phyloP scores from a whole-genome alignment of 2,888 invertebrate genomes.

The Temnothorax unifasciatus region DNA sequence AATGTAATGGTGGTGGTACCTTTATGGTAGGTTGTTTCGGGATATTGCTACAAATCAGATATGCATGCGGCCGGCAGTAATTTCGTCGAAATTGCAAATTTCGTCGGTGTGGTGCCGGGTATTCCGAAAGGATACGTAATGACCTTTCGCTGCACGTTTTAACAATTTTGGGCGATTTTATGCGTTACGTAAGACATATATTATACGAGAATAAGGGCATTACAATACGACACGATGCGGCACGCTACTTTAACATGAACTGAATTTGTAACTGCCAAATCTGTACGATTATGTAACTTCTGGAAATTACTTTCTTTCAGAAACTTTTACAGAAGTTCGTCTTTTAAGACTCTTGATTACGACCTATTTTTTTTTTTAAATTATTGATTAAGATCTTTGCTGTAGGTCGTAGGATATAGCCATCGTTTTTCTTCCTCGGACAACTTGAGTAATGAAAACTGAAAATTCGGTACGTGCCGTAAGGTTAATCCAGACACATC shows the following conservation, averaged over 20 bases:
- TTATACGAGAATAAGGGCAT: background rate
- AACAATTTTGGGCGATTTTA: slow-evolving; percentile 29
- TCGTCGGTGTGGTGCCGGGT: slow-evolving; percentile 4
- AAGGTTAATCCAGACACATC: slow-evolving; percentile 39
- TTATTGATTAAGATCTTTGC: background rate
- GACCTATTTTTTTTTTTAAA: background rate
- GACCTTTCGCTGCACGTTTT: slow-evolving; percentile 29
- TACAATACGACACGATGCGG: background rate
- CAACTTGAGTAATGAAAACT: background rate
- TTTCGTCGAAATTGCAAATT: slow-evolving; percentile 43
- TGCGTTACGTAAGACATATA: slow-evolving; percentile 10
- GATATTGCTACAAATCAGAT: slow-evolving; percentile 29
- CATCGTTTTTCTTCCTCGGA: background rate
- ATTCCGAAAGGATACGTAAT: background rate
- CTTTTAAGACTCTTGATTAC: background rate
- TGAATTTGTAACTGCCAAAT: slow-evolving; percentile 5
- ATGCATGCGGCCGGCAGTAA: slow-evolving; percentile 17
- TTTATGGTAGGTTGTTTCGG: slow-evolving; percentile 23
- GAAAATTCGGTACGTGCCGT: background rate
- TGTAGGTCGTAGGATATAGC: background rate
- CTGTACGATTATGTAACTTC: background rate
- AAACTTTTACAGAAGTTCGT: background rate
- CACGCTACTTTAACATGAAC: background rate
- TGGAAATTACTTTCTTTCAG: background rate
- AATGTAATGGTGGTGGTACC: background rate